Evolutionary conservation across 2,888 invertebrate genomes (phyloP), one percentile per base, ranked within the genome.

Genomic region (Calameuta idolon): DNA sequence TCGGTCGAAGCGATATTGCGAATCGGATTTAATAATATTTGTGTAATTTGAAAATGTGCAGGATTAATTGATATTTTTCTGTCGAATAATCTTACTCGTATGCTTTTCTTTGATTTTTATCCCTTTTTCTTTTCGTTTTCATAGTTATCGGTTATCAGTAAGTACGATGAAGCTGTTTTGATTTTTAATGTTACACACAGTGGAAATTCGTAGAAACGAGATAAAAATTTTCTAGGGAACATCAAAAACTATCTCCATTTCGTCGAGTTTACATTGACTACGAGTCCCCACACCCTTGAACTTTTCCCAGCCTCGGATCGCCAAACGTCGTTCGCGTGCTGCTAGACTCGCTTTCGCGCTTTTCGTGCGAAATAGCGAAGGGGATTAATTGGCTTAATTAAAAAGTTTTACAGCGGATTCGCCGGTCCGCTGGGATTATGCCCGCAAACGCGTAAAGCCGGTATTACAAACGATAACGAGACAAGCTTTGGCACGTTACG

Each of bases 371-470:
- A 75, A 79, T 77, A 35, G 69, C 40, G 34, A 73, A 37, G 55
- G 68, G 74, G 74, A 79, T 79, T 79, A 79, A 79, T 76, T 79
- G 74, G 79, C 79, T 79, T 77, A 75, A 77, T 79, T 79, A 79
- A 79, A 79, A 79, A 79, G 79, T 79, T 55, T 55, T 55, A 71
- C 76, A 73, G 34, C 75, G 73, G 75, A 69, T 77, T 74, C 74
- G 33, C 71, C 69, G 34, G 30, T 34, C 40, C 69, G 69, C 77
- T 75, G 75, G 77, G 77, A 79, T 76, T 79, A 79, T 79, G 75
- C 69, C 75, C 75, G 75, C 78, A 75, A 78, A 75, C 75, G 75
- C 78, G 75, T 75, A 75, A 75, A 78, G 78, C 78, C 34, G 73
- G 71, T 35, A 75, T 78, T 78, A 78, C 71, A 75, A 34, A 40